Base-by-base conservation (phyloP, 1,140 invertebrate genomes). In the Drosophila littoralis region DNA sequence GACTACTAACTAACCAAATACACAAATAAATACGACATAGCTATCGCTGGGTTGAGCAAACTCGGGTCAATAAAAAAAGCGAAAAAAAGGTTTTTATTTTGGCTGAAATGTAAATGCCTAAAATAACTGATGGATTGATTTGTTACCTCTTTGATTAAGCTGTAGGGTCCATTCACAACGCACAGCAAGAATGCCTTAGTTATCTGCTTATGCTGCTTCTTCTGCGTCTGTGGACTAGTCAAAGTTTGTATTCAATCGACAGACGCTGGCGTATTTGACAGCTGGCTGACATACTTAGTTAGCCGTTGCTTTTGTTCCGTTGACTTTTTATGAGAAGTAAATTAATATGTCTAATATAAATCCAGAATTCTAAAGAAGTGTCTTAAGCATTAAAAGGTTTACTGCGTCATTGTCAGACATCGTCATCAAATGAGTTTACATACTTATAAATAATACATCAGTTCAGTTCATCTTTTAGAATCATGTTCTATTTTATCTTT, bases 41-140 rank as follows among this genome's bases (percentile, higher is more conserved):
- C 15, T 46, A 1, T 46, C 7, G 12, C 28, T 45, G 36, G 64
- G 50, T 40, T 67, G 38, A 22, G 61, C 75, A 65, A 78, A 64
- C 52, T 45, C 48, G 59, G 79, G 42, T 73, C 81, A 60, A 83
- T 84, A 83, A 76, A 79, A 65, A 51, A 42, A 2, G 51, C 36
- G 22, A 5, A 28, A 50, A 64, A n/a, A 57, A 54, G 33, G 22
- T 50, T 70, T 51, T 51, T 33, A 45, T 45, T 54, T 69, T 61
- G 58, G 57, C 32, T 17, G 15, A 72, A 66, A 72, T 66, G 52
- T 58, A 72, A 72, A 66, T 65, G 69, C 22, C 69, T 36, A 63
- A 70, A 71, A 59, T 55, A 85, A 63, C 82, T 85, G 82, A 88
- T 85, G 83, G 83, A 88, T 85, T 85, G 82, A 85, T 82, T 76